phyloP scores from a whole-genome alignment of 2,113 vertebrate species.

The Tylochromis polylepis region DNA sequence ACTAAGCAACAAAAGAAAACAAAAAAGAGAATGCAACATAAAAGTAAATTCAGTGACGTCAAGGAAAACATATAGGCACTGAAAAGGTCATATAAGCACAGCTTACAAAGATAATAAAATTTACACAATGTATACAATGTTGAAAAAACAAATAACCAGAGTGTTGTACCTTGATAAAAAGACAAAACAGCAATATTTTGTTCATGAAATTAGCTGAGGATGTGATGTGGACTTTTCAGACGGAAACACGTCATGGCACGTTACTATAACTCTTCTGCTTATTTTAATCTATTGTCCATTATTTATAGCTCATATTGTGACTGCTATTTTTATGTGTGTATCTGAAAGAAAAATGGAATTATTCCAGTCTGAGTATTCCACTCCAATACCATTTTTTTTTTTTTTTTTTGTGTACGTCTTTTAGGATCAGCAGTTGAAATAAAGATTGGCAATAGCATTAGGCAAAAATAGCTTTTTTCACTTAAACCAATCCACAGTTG shows the following conservation, averaged over 20 bases:
- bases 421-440: background rate
- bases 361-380: constrained; percentile 1
- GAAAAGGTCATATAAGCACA: constrained; percentile 83
- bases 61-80: constrained; percentile 64
- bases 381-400: background rate
- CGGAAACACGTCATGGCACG: background rate
- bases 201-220: background rate
- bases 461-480: constrained; percentile 12
- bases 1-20: constrained; percentile 26
- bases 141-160: constrained; percentile 58
- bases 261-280: background rate
- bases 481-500: constrained; percentile 52
- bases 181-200: background rate
- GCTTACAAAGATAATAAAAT: constrained; percentile 78
- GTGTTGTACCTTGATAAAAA: constrained; percentile 69
- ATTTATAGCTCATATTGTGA: background rate
- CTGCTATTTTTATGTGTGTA: background rate
- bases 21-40: constrained; percentile 60
- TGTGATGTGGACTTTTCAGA: background rate
- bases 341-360: background rate
- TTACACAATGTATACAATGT: constrained; percentile 73
- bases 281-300: background rate
- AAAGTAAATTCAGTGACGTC: constrained; percentile 77
- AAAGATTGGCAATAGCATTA: background rate
- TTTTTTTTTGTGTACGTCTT: background rate